Evolutionary conservation across 2,797 vertebrate genomes (phyloP).

Genomic region (Denticeps clupeoides): DNA sequence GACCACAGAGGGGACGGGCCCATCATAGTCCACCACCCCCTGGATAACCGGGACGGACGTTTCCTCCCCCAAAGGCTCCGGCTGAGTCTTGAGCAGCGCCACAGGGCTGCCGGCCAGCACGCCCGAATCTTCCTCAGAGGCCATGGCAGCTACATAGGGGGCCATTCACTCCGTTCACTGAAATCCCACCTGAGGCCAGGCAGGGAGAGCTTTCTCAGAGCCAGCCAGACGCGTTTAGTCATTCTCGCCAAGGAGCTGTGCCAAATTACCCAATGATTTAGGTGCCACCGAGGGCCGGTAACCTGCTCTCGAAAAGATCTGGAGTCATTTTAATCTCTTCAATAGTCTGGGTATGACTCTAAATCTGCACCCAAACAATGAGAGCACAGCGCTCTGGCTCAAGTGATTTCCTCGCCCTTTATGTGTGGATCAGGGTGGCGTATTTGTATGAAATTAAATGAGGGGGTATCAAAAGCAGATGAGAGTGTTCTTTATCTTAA

Average conservation of each 20-base stretch:
- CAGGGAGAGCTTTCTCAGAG: neutral
- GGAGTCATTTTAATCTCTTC: slow-evolving; percentile 1
- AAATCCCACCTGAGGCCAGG: neutral
- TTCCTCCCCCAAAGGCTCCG: neutral
- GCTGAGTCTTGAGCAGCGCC: neutral
- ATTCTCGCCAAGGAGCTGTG: too few relatives aligned
- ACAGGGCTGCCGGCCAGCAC: slow-evolving; percentile 10
- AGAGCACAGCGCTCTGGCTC: neutral
- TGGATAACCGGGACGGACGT: slow-evolving; percentile 12
- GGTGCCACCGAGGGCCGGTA: too few relatives aligned
- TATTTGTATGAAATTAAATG: slow-evolving; percentile 10
- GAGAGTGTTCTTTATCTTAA: too few relatives aligned
- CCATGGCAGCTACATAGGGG: slow-evolving; percentile 34
- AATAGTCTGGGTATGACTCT: slow-evolving; percentile 4
- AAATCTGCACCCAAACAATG: neutral
- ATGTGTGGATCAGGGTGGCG: slow-evolving; percentile 1
- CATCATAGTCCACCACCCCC: slow-evolving; percentile 12
- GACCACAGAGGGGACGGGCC: slow-evolving; percentile 2
- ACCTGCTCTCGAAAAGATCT: slow-evolving; percentile 2
- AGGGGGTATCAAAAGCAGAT: slow-evolving; percentile 8
- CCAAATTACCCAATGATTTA: too few relatives aligned
- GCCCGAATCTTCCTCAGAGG: slow-evolving; percentile 25
- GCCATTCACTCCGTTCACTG: slow-evolving; percentile 29
- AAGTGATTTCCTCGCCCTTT: slow-evolving; percentile 7
- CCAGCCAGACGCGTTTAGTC: too few relatives aligned